These are phyloP conservation scores for Toxonevra muliebris DNA, from an alignment of 2,888 invertebrate species.

Conservation along the genomic window DNA sequence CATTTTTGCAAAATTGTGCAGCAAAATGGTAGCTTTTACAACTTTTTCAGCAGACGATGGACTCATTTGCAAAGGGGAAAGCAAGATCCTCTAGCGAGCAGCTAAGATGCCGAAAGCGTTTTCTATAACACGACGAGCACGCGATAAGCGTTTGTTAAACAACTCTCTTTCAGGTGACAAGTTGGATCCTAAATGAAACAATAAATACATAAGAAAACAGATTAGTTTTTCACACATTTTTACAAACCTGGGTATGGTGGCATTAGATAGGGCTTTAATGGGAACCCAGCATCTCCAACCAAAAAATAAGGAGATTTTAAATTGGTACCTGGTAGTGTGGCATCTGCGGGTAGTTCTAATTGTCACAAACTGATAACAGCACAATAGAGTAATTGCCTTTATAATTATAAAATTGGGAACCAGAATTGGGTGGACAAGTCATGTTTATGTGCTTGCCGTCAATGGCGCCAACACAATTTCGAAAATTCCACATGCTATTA, in stretches of 20 bases:
- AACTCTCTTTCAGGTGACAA: slow-evolving; percentile 21
- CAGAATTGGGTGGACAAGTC: no score
- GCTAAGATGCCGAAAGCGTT: slow-evolving; percentile 20
- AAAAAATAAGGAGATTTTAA: slow-evolving; percentile 30
- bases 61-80: slow-evolving; percentile 26
- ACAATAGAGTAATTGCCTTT: slow-evolving; percentile 28
- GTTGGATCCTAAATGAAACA: slow-evolving; percentile 13
- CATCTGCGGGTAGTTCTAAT: slow-evolving; percentile 24
- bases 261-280: slow-evolving; percentile 18
- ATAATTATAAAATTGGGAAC: no score
- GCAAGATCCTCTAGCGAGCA: slow-evolving; percentile 16
- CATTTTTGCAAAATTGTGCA: slow-evolving; percentile 38
- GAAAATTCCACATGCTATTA: no score
- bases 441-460: no score
- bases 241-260: slow-evolving; percentile 28
- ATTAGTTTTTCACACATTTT: neutral
- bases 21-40: no score
- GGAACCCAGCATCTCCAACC: slow-evolving; percentile 34
- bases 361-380: slow-evolving; percentile 16
- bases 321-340: slow-evolving; percentile 16
- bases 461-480: no score
- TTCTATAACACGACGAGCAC: no score
- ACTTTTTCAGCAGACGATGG: slow-evolving; percentile 35
- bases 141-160: slow-evolving; percentile 26
- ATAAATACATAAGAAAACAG: no score